Percentiles rank a stretch among this genome's conserved stretches.
phyloP scores from a whole-genome alignment of 2,113 vertebrate genomes.

The Elachura formosa region DNA sequence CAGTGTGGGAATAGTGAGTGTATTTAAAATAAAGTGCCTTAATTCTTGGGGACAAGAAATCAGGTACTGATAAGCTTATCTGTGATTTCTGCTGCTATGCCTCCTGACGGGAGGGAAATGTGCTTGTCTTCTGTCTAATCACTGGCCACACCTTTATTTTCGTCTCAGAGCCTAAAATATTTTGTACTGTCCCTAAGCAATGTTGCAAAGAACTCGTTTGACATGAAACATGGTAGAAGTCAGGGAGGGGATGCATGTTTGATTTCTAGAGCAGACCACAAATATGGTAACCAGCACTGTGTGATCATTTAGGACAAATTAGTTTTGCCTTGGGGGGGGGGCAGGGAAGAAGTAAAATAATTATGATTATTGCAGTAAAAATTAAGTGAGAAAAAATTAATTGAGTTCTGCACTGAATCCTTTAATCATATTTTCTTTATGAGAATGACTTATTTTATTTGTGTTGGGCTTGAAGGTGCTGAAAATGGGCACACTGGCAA shows the following conservation, averaged over 20 bases:
- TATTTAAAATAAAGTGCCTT: neutral
- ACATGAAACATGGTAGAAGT: neutral
- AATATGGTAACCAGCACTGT: fast-evolving
- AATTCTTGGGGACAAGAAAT: neutral
- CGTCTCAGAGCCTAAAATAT: neutral
- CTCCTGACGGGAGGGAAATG: neutral
- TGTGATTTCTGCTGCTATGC: neutral
- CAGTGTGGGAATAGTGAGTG: neutral
- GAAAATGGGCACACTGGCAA: constrained; percentile 61
- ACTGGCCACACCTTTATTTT: neutral
- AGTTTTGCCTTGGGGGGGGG: neutral
- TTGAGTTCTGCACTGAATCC: neutral
- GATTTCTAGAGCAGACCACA: neutral
- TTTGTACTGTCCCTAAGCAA: neutral
- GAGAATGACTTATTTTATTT: neutral
- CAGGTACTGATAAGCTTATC: neutral
- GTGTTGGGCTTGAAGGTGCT: constrained; percentile 59
- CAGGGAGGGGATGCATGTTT: neutral
- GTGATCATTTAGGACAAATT: neutral
- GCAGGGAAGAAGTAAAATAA: neutral
- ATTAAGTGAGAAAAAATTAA: neutral
- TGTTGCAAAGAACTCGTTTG: neutral
- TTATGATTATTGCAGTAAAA: neutral
- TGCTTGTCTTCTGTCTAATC: neutral
- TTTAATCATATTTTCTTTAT: neutral